Base-by-base conservation (phyloP, 2,888 invertebrate species). In the Cloeon dipterum region DNA sequence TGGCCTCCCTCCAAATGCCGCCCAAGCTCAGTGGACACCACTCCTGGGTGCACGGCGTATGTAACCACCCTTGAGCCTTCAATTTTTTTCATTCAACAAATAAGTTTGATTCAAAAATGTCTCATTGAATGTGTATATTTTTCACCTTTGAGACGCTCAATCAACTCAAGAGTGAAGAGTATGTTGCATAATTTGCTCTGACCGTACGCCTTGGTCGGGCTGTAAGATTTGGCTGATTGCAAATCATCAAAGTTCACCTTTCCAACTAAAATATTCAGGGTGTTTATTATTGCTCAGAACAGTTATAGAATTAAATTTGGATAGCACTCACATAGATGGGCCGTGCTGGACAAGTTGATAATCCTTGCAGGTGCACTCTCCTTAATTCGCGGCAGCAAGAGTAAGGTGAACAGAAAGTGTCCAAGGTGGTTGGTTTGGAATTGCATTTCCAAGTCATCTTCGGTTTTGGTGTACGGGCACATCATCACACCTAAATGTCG, bases 381-480 rank as follows among this genome's bases (percentile, higher is more conserved):
- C 20, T 63, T 61, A 4, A 82, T 54, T 18, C 58, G 52, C 13
- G 70, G 70, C 14, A 74, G 46, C 1, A 74, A 47, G 4, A 73
- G 50, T 23, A 69, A 51, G 0, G 71, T 70, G 1, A 74, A 52
- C 11, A 72, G 50, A 39, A 70, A 70, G 43, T 70, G 73, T 0
- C 67, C 70, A 41, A 71, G 56, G 52, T 44, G 13, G 48, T 70
- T 70, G 2, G 63, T 60, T 7, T 64, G 68, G 41, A 68, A 55
- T 42, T 68, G 67, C 42, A 61, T 54, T 48, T 70, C 69, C 43
- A 62, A 61, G 2, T 66, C 66, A 43, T 68, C 61, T 46, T 56
- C 61, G 32, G 63, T 62, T 3, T 54, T 16, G 29, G 16, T 16
- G n/a, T 29, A 29, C 25, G 25, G 25, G 25, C n/a, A n/a, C n/a